These are phyloP conservation scores for Sinodicranocentrus sp. DNA, from an alignment of 2,888 invertebrate genomes.

Conservation along the genomic window DNA sequence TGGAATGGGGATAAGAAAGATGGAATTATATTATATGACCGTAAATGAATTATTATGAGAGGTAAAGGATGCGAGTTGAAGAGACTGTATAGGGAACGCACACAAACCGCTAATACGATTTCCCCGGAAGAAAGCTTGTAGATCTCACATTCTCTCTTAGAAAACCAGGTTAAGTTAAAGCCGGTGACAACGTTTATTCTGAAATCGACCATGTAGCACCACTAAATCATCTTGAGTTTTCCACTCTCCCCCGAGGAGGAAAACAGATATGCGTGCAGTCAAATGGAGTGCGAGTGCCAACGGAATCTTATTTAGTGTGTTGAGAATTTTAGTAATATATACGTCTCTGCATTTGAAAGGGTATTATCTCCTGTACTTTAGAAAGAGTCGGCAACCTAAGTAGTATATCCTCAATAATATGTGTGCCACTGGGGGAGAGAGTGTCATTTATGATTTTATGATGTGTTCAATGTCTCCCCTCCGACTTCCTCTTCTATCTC, in stretches of 20 bases:
- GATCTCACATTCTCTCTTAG: background rate
- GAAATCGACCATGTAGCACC: constrained; percentile 17
- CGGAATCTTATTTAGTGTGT: too few relatives aligned
- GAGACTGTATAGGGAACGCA: background rate
- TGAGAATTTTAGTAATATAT: too few relatives aligned
- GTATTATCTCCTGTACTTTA: background rate
- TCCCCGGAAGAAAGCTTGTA: background rate
- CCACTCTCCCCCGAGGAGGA: background rate
- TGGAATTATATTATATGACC: too few relatives aligned
- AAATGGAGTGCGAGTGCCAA: background rate
- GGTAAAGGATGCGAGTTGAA: background rate
- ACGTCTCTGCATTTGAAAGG: too few relatives aligned
- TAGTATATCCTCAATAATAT: too few relatives aligned
- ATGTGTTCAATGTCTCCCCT: constrained; percentile 32
- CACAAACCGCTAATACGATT: background rate
- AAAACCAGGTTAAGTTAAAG: constrained; percentile 11
- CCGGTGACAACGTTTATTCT: constrained; percentile 3
- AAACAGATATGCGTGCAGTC: background rate
- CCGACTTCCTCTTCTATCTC: constrained; percentile 29
- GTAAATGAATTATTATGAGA: constrained; percentile 11
- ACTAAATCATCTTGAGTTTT: constrained; percentile 21
- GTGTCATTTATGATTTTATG: constrained; percentile 43
- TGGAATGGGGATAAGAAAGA: too few relatives aligned
- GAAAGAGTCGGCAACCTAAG: background rate
- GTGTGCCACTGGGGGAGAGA: too few relatives aligned